These are phyloP conservation scores for Eclectus roratus DNA, from an alignment of 2,113 vertebrate genomes.

Conservation along the genomic window DNA sequence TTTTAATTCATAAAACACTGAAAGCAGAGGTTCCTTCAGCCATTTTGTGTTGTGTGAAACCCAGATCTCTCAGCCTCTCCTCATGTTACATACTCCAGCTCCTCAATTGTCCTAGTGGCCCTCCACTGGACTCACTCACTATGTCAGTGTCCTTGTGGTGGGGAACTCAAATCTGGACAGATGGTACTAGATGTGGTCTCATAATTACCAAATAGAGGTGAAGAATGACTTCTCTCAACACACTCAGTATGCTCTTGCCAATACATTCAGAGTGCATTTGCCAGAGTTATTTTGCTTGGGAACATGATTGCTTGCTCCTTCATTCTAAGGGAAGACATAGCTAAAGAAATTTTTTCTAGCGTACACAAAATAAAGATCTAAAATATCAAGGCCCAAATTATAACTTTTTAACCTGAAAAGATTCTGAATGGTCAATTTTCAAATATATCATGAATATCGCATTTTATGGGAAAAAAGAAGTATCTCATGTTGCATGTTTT, in stretches of 20 bases:
- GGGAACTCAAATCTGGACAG: not conserved
- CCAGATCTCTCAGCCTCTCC: not conserved
- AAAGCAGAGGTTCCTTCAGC: not conserved
- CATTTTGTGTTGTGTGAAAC: not conserved
- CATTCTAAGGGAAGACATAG: not conserved
- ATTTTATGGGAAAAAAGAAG: not conserved
- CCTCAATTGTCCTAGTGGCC: not conserved
- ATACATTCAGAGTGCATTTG: not conserved
- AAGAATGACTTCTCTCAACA: not conserved
- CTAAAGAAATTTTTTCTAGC: not conserved
- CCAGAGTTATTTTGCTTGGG: not conserved
- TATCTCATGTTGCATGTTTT: not conserved
- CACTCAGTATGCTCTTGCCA: accelerated
- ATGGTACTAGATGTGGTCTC: not conserved
- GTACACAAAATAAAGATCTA: not conserved
- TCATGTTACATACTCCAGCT: accelerated
- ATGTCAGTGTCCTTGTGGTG: not conserved
- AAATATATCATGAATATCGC: not conserved
- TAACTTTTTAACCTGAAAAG: not conserved
- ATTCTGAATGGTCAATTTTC: not conserved
- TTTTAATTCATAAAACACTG: not conserved
- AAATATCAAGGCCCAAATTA: not conserved
- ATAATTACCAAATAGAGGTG: not conserved
- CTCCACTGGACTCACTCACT: not conserved
- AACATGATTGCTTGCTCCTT: not conserved